Base-by-base conservation (phyloP, 1,140 invertebrate species). In the Mercenaria mercenaria region DNA sequence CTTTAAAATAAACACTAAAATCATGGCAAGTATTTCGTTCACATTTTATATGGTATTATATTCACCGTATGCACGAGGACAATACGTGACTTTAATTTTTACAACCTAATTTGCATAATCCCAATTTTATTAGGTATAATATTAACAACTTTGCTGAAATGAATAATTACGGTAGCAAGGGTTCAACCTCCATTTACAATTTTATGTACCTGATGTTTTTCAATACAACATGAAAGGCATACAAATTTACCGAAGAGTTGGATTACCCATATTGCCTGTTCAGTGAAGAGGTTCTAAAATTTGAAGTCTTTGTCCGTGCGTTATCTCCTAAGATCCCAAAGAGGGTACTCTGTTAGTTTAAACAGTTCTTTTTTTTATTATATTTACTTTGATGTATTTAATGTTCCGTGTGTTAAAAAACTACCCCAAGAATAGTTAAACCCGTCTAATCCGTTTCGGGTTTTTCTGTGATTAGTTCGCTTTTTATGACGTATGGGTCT, bases 51-150 rank as follows among this genome's bases (percentile, higher is more conserved):
- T 29, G 29, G 76, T 39, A 32, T 56, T 52, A 79, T 79, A 32
- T 74, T n/a, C 69, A 37, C 83, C 64, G 43, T 76, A 43, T 76
- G 50, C 47, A n/a, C n/a, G 39, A 23, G 67, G 47, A 85, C 64
- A 85, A 85, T 72, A n/a, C 34, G n/a, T 18, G 4, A 50, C 13
- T 76, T 85, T 8, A 74, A 74, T 1, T 85, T 85, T 85, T 85
- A 85, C 67, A 50, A 56, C 64, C 64, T 26, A 67, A 85, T 85
- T 85, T 72, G 32, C 83, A 85, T 85, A 85, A 85, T 85, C 83
- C 83, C 23, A 56, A 50, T 85, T 85, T 85, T 85, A 85, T 85
- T 85, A 76, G 64, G 83, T 85, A 72, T 85, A 47, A 74, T 50
- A 85, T 85, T 85, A 52, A 85, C 67, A 85, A 37, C 41, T 56